phyloP scores from a whole-genome alignment of 2,113 vertebrate species.

The Calidris pygmaea region DNA sequence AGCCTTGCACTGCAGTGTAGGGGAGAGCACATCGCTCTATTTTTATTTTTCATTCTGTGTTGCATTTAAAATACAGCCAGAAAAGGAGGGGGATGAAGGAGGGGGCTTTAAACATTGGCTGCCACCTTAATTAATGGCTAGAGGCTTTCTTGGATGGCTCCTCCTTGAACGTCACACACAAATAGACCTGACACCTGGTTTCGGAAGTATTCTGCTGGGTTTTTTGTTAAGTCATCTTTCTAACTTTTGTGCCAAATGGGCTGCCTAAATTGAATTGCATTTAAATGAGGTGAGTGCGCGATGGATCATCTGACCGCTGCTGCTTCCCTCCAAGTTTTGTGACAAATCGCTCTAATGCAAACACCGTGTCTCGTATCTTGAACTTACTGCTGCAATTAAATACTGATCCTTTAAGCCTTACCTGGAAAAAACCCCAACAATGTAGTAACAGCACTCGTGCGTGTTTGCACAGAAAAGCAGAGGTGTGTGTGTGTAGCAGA shows the following conservation, averaged over 20 bases:
- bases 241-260: not conserved
- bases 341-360: not conserved
- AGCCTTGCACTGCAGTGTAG: not conserved
- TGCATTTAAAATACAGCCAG: not conserved
- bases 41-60: not conserved
- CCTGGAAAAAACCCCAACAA: not conserved
- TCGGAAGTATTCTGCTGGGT: not conserved
- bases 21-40: not conserved
- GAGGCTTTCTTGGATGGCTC: slow-evolving; percentile 2
- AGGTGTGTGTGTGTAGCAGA: not conserved
- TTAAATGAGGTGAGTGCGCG: slow-evolving; percentile 7
- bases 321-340: not conserved
- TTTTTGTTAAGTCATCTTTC: slow-evolving; percentile 50
- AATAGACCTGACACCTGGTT: not conserved
- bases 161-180: not conserved
- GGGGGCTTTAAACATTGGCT: not conserved
- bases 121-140: slow-evolving; percentile 13
- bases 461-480: not conserved
- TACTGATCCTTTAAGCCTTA: slow-evolving; percentile 34
- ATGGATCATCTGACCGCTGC: not conserved
- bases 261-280: slow-evolving; percentile 43
- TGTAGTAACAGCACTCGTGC: not conserved
- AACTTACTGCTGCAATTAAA: slow-evolving; percentile 45
- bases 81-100: not conserved
- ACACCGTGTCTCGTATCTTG: not conserved